Evolutionary conservation across 2,888 invertebrate species (phyloP).

Genomic region (Patella caerulea): DNA sequence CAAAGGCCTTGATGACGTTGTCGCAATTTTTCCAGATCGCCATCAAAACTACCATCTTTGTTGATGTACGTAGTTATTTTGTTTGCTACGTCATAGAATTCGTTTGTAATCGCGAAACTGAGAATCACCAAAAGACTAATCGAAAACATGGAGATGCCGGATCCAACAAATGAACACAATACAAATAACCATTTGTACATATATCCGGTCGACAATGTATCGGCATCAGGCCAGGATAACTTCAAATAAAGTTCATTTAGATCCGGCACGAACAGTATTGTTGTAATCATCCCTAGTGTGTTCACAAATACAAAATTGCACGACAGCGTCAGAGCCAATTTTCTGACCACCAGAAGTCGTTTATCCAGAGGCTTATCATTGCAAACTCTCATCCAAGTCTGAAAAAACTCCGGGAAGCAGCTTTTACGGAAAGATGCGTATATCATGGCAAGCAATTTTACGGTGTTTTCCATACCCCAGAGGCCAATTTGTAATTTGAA

Average conservation of each 20-base stretch:
- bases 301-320: constrained; percentile 39
- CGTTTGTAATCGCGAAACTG: constrained; percentile 35
- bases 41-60: constrained; percentile 30
- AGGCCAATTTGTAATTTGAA: constrained; percentile 47
- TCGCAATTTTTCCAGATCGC: constrained; percentile 49
- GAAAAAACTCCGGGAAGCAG: constrained; percentile 40
- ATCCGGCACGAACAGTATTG: constrained; percentile 38
- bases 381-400: constrained; percentile 35
- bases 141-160: constrained; percentile 40
- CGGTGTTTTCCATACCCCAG: constrained; percentile 42
- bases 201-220: constrained; percentile 17
- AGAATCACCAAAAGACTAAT: constrained; percentile 38
- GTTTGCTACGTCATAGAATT: constrained; percentile 31
- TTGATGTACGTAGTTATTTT: constrained; percentile 27
- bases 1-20: constrained; percentile 50
- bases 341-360: constrained; percentile 37
- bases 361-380: constrained; percentile 33
- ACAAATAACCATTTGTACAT: constrained; percentile 35
- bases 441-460: constrained; percentile 35
- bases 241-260: constrained; percentile 39
- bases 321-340: constrained; percentile 34
- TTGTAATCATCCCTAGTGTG: constrained; percentile 36
- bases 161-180: constrained; percentile 34
- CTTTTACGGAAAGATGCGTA: constrained; percentile 37
- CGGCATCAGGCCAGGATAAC: constrained; percentile 38